Evolutionary conservation across 2,888 invertebrate genomes (phyloP), one percentile per base, ranked within the genome.

Genomic region (Gastrophysa polygoni): DNA sequence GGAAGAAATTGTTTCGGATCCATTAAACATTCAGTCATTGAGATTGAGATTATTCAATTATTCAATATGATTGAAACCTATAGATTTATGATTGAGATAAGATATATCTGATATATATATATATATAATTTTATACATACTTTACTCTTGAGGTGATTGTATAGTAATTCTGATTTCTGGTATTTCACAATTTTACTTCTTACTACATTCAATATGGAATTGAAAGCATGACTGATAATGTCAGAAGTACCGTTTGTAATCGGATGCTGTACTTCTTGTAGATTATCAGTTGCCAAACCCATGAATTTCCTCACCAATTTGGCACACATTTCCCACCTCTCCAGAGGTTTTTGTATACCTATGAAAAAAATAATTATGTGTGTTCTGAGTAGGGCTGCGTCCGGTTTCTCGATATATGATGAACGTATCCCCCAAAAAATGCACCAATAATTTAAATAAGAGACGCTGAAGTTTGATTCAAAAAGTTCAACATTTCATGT

Each of bases 271-370:
- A 78, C 73, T 64, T 84, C 81, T 21, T 83, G 75, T 32, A 83
- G 73, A 10, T 82, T 78, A 50, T 84, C 81, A 51, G 83, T 70
- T 1, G 83, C 85, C 55, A 83, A 78, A 3, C 83, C 82, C 79
- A 85, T 84, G 68, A 82, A 82, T 55, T 80, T 79, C 51, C 82
- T 78, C 1, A 83, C 77, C 24, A 84, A 78, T 61, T 79, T 75
- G 5, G 83, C 74, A 70, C 86, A 86, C 68, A 82, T 80, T 75
- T 86, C 85, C 86, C 86, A 86, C 49, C 85, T 76, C 61, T 80
- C 74, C 16, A 48, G 54, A 10, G 76, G 73, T 50, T 69, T 47
- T 17, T 68, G 70, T 20, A 74, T 68, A n/a, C 79, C 79, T 79
- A 54, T 58, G 71, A 73, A 24, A 3, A 24, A 24, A 5, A 24